A percentile compares a stretch with the other conserved stretches of the same genome.
These are phyloP conservation scores for Hyperoplus immaculatus DNA, from an alignment of 2,797 vertebrate species.

Conservation along the genomic window DNA sequence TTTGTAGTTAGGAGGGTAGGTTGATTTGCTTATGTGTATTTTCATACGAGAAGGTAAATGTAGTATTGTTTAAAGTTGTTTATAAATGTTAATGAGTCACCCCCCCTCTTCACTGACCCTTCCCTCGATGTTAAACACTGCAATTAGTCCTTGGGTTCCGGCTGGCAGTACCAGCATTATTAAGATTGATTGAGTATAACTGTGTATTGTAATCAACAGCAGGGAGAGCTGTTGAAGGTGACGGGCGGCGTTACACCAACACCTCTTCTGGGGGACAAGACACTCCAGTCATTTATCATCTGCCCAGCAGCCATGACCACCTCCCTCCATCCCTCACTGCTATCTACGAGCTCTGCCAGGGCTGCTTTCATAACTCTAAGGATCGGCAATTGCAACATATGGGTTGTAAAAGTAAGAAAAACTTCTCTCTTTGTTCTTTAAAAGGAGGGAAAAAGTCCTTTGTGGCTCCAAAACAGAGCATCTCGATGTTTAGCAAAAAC, in stretches of 20 bases:
- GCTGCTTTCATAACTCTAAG: slow-evolving; percentile 31
- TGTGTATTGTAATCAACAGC: slow-evolving; percentile 44
- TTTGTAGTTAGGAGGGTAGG: too few species aligned
- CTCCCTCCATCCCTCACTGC: neutral
- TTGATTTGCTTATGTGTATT: too few species aligned
- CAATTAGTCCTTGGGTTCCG: neutral
- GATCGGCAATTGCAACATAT: slow-evolving; percentile 2
- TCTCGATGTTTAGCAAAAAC: too few species aligned
- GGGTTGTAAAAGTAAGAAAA: too few species aligned
- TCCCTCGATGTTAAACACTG: neutral
- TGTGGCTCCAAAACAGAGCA: too few species aligned
- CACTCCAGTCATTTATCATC: slow-evolving; percentile 52
- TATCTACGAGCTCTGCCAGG: slow-evolving; percentile 5
- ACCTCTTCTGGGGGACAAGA: slow-evolving; percentile 33
- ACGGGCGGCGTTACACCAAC: slow-evolving; percentile 23
- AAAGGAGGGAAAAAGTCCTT: too few species aligned
- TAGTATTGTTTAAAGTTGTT: too few species aligned
- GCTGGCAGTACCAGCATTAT: neutral
- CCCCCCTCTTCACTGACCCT: neutral
- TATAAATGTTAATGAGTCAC: too few species aligned
- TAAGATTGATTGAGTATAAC: slow-evolving; percentile 12
- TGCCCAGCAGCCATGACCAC: slow-evolving; percentile 16
- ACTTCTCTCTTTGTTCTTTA: too few species aligned
- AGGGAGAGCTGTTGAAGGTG: slow-evolving; percentile 1
- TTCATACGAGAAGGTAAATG: too few species aligned